Evolutionary conservation across 2,797 vertebrate species (phyloP), one percentile per base, ranked within the genome.

Genomic region (Spatula clypeata): DNA sequence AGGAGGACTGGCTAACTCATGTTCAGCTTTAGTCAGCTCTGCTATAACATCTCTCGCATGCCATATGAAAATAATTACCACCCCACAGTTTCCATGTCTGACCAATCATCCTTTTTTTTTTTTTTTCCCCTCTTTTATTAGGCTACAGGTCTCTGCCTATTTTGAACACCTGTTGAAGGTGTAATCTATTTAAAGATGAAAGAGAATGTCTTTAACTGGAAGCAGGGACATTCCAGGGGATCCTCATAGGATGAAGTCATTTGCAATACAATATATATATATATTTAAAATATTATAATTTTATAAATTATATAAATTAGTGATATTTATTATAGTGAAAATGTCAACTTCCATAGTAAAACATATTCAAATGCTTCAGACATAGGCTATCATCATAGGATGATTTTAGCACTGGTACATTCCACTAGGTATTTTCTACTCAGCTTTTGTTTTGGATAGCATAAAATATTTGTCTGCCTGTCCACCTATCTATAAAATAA

Each of bases 61-160:
- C 96, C 97, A 97, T 97, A 96, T 94, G 96, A 98, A 98, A 98
- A 95, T 88, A 96, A 97, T 98, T 97, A 97, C 92, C 93, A 95
- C 72, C 89, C 97, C 95, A 95, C 94, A 95, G 92, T 97, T 98
- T 97, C 88, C 80, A 83, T 79, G 86, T 96, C 94, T 93, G 95
- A 97, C 96, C 96, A 97, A 70, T 96, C 91, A 88, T 88, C 26
- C 72, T 18, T 36, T 62, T 79, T 94, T 84, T 62, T 79, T 94
- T 84, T 38, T 72, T 92, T 72, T 83, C 15, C 26, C 86, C 44
- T 76, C 86, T 94, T 90, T 90, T 82, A 85, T 71, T 77, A 90
- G 90, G 31, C 38, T 74, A 57, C 71, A 85, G 74, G 54, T 77
- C 85, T 92, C 86, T 76, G 94, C 95, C 95, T 88, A 88, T 88